Percentiles rank a stretch among this genome's conserved stretches.
Evolutionary conservation across 2,888 invertebrate genomes (phyloP).

Genomic region (Chymomyza amoena): DNA sequence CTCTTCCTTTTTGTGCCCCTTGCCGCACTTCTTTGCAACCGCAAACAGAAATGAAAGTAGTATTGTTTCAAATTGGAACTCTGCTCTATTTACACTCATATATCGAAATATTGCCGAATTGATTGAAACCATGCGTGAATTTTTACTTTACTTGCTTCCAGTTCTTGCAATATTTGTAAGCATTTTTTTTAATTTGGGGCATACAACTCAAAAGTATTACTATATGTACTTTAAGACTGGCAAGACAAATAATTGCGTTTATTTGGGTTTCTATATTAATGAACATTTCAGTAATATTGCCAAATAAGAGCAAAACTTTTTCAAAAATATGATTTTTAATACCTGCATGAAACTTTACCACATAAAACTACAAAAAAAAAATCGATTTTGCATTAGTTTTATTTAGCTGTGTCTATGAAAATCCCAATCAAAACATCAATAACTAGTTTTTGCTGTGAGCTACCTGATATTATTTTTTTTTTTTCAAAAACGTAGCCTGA

Average conservation of each 20-base stretch:
- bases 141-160: constrained; percentile 52
- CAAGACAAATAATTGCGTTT: constrained; percentile 70
- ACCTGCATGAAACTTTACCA: too few species aligned
- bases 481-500: too few species aligned
- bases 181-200: too few species aligned
- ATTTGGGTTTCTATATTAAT: not conserved
- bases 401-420: too few species aligned
- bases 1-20: not conserved
- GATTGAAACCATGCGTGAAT: constrained; percentile 69
- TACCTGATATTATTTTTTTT: too few species aligned
- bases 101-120: constrained; percentile 58
- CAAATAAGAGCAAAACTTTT: too few species aligned
- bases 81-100: not conserved
- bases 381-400: too few species aligned
- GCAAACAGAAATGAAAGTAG: not conserved
- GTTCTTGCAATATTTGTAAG: not conserved
- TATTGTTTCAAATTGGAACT: not conserved
- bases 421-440: too few species aligned
- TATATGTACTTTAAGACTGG: constrained; percentile 61
- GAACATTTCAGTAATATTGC: not conserved
- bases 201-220: too few species aligned
- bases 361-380: not conserved
- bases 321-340: too few species aligned
- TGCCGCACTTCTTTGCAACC: not conserved
- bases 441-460: too few species aligned